Conservation (phyloP, 1,140 invertebrate species). For the Drosophila asahinai region DNA sequence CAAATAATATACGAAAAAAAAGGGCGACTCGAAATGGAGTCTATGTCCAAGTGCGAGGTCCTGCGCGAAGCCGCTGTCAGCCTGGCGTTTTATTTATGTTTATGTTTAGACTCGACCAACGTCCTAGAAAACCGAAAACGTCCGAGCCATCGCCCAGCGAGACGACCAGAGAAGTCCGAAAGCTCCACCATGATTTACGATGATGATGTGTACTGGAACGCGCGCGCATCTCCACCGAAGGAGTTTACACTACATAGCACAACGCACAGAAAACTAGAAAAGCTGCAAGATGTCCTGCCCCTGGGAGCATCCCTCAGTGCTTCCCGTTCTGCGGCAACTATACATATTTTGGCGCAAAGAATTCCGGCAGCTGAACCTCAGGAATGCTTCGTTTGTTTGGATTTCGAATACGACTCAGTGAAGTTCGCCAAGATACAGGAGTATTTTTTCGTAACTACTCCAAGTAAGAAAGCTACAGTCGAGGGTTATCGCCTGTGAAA, state of each 20-base stretch:
- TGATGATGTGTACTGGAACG: conserved; percentile 76
- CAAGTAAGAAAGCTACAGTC: no score
- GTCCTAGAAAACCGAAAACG: conserved; percentile 61
- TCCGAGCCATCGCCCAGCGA: conserved; percentile 45
- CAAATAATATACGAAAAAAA: conserved; percentile 20
- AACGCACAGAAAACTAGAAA: conserved; percentile 22
- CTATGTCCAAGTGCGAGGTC: conserved; percentile 52
- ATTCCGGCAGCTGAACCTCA: conserved; percentile 43
- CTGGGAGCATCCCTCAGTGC: neutral
- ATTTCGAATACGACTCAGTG: conserved; percentile 13
- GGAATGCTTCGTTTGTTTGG: conserved; percentile 38
- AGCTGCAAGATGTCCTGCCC: conserved; percentile 43
- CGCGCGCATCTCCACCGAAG: conserved; percentile 55
- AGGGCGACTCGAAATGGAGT: conserved; percentile 41
- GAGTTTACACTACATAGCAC: conserved; percentile 24
- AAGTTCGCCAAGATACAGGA: conserved; percentile 10
- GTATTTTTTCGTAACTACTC: neutral
- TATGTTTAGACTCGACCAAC: conserved; percentile 72
- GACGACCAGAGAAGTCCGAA: conserved; percentile 57
- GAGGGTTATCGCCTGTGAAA: no score
- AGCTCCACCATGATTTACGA: conserved; percentile 81
- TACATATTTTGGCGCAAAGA: conserved; percentile 49
- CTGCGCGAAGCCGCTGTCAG: conserved; percentile 72
- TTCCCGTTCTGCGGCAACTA: conserved; percentile 22
- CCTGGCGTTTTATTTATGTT: conserved; percentile 76